Conservation (phyloP, 2,113 vertebrate genomes). For the Egretta garzetta region DNA sequence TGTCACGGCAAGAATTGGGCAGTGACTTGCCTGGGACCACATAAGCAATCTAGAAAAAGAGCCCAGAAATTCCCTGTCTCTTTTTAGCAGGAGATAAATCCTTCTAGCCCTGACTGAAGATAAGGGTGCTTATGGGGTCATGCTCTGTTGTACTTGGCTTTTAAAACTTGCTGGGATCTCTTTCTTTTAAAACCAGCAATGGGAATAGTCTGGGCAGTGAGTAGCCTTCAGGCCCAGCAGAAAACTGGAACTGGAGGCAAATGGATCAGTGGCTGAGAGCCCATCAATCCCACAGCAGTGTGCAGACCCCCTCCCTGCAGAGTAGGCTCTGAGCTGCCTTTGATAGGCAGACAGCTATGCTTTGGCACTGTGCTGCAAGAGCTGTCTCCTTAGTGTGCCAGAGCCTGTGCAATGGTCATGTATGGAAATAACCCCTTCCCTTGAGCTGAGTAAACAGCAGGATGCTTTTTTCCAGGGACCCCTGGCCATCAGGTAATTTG, state of each 20-base stretch:
- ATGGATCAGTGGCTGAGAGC: not conserved
- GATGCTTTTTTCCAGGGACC: not conserved
- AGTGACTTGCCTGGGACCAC: not conserved
- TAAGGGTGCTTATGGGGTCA: not conserved
- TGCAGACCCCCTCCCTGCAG: not conserved
- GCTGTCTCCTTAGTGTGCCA: not conserved
- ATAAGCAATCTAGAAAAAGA: not conserved
- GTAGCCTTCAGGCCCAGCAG: not conserved
- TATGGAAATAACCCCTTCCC: not conserved
- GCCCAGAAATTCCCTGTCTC: not conserved
- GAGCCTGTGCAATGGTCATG: not conserved
- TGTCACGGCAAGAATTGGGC: not conserved
- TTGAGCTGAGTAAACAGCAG: not conserved
- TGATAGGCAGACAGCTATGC: not conserved
- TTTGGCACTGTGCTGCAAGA: not conserved
- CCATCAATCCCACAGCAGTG: not conserved
- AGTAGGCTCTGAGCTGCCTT: not conserved
- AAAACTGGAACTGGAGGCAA: not conserved
- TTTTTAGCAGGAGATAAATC: not conserved
- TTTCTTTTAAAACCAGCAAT: not conserved
- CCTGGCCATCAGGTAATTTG: not conserved
- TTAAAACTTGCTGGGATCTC: not conserved
- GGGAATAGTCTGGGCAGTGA: not conserved
- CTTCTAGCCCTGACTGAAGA: not conserved
- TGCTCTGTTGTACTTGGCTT: not conserved